Evolutionary conservation across 2,888 invertebrate genomes (phyloP), one percentile per base, ranked within the genome.

Genomic region (Andricus curvator): DNA sequence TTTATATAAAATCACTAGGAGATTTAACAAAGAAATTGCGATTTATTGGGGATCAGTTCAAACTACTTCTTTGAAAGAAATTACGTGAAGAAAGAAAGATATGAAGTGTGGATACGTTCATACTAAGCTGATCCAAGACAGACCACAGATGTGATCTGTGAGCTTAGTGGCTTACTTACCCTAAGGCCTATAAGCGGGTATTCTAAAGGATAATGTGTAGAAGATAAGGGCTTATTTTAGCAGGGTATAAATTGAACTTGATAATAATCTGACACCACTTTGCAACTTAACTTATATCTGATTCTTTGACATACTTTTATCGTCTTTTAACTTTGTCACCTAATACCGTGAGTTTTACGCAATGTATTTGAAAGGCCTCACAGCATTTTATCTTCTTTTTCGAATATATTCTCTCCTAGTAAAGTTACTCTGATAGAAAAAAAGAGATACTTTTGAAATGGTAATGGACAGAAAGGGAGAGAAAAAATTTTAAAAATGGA

Each of bases 171-270:
- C 22, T 62, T 62, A 22, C 22, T 62, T 62, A 22, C 62, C 13
- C 62, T 25, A 25, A 62, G 62, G 20, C 51, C 51, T 51, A 13
- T 41, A 51, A 51, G 8, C 51, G 20, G 62, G n/a, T 9, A 25
- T 37, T 9, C 37, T 25, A 13, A 22, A 62, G 22, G 22, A 25
- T n/a, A 62, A 62, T 56, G n/a, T 41, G 13, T 56, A 20, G 56
- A 56, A 20, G 56, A 56, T 56, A 56, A 56, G n/a, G 17, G n/a
- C n/a, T 56, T 56, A 20, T 56, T 51, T 56, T 20, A 8, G 9
- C 62, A 25, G 62, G 25, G 25, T 62, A 62, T 62, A 62, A 62
- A 62, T 62, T 62, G 22, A 62, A 25, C 62, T 62, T 62, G 62
- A 62, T 62, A 62, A 25, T 62, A 62, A 25, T 62, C 62, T 62